Percentiles rank a stretch among this genome's conserved stretches.
Conservation (phyloP, 2,113 vertebrate genomes). For the Amphiprion ocellaris region DNA sequence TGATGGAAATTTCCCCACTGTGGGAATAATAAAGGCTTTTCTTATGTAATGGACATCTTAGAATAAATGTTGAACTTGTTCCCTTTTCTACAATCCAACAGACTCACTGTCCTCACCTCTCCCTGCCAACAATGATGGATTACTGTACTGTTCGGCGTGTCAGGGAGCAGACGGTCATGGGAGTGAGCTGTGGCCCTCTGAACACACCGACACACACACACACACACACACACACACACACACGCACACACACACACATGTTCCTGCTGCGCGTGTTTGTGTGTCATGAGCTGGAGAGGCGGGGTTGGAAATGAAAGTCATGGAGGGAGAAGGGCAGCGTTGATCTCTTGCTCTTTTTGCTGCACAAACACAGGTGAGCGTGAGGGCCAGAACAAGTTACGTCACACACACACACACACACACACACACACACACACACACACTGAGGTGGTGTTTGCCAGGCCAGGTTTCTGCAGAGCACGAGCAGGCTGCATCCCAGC, state of each 20-base stretch:
- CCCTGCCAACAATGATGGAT: slow-evolving; percentile 39
- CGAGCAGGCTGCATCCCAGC: slow-evolving; percentile 81
- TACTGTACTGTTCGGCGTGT: slow-evolving; percentile 35
- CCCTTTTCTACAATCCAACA: background rate
- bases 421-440: slow-evolving; percentile 39
- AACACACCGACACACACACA: slow-evolving; percentile 33
- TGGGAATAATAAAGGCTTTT: too few species aligned
- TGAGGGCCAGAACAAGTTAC: slow-evolving; percentile 24
- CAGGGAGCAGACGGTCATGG: slow-evolving; percentile 55
- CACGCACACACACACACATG: background rate
- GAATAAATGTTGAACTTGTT: too few species aligned
- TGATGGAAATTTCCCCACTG: too few species aligned
- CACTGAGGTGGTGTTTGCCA: slow-evolving; percentile 55
- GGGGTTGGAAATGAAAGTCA: slow-evolving; percentile 41
- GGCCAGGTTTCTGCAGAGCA: slow-evolving; percentile 74
- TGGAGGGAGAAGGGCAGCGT: background rate
- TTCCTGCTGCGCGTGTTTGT: slow-evolving; percentile 35
- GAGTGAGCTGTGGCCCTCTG: slow-evolving; percentile 1
- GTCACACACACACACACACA: slow-evolving; percentile 44
- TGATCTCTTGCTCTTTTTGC: slow-evolving; percentile 20
- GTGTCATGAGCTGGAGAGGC: slow-evolving; percentile 28
- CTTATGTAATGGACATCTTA: too few species aligned
- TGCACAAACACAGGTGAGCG: slow-evolving; percentile 14
- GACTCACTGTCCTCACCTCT: slow-evolving; percentile 5
- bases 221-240: background rate